Evolutionary conservation across 2,113 vertebrate species (phyloP), one percentile per base, ranked within the genome.

Genomic region (Gopherus evgoodei): DNA sequence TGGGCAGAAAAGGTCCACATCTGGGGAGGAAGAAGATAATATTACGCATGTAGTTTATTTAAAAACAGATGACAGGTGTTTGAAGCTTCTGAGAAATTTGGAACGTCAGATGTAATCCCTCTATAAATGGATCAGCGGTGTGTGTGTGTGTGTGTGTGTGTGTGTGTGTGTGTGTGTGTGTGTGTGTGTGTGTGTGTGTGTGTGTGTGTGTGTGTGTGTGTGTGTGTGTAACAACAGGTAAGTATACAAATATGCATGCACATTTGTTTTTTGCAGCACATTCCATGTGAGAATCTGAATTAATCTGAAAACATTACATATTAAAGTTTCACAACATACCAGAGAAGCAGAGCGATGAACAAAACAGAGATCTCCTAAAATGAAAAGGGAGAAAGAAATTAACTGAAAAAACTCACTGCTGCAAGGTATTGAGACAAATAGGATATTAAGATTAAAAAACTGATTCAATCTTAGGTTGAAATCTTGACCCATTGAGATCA

Each of bases 1-100:
- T 35, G 62, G n/a, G 38, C 22, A 76, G 72, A 2, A 81, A 31
- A 21, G 42, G 16, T 42, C 17, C 0, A 0, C 0, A 35, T 90
- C 42, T 76, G 69, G 38, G 53, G 29, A 72, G 49, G 59, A 50
- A 52, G 53, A 4, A 65, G 29, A 65, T 14, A 62, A 31, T 2
- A 16, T 83, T 75, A 2, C 25, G 59, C 21, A n/a, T 53, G 8
- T 31, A 6, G 24, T 31, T 62, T 62, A 29, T 62, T 62, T 31
- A 62, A 31, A 62, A 62, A 62, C 29, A 62, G 59, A 31, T 62
- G 59, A 12, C 59, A 62, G 13, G 12, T 62, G 59, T 2, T 50
- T 24, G n/a, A 85, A 21, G 24, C 21, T 3, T 29, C 59, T 42
- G 21, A 16, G 90, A 52, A 72, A 13, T 11, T 11, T 9, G n/a